These are phyloP conservation scores for Xestobium rufovillosum DNA, from an alignment of 2,888 invertebrate genomes.

Conservation along the genomic window DNA sequence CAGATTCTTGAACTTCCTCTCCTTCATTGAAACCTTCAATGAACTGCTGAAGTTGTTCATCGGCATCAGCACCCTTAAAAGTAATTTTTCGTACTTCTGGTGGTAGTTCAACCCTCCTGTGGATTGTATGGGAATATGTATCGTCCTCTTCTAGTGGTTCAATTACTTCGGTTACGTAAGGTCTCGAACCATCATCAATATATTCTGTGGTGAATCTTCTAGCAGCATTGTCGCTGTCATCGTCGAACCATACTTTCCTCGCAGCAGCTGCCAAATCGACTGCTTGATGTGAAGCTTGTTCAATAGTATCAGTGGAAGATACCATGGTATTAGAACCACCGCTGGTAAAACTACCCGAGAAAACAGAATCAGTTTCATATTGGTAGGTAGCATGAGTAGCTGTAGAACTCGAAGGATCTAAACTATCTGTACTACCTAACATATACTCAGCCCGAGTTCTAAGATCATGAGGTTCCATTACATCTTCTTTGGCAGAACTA, in stretches of 20 bases:
- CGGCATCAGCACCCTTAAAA: constrained; percentile 48
- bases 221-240: constrained; percentile 32
- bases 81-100: constrained; percentile 47
- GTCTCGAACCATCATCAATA: constrained; percentile 35
- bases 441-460: constrained; percentile 44
- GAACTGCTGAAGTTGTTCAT: constrained; percentile 45
- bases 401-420: constrained; percentile 71
- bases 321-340: constrained; percentile 79
- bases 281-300: constrained; percentile 45
- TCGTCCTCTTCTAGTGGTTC: constrained; percentile 43
- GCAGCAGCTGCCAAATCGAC: constrained; percentile 42
- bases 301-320: constrained; percentile 64
- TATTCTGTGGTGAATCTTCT: constrained; percentile 33
- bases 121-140: constrained; percentile 44
- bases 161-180: constrained; percentile 46
- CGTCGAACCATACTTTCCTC: constrained; percentile 46
- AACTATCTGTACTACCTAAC: constrained; percentile 62
- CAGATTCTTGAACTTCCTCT: constrained; percentile 46
- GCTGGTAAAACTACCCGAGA: constrained; percentile 80
- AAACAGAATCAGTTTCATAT: constrained; percentile 75
- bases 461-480: constrained; percentile 20
- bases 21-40: constrained; percentile 47
- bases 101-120: constrained; percentile 45
- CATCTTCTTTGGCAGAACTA: constrained; percentile 42
- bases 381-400: constrained; percentile 79